Percentiles rank a stretch among this genome's conserved stretches.
These are phyloP conservation scores for Epinotia demarniana DNA, from an alignment of 2,888 invertebrate species.

Conservation along the genomic window DNA sequence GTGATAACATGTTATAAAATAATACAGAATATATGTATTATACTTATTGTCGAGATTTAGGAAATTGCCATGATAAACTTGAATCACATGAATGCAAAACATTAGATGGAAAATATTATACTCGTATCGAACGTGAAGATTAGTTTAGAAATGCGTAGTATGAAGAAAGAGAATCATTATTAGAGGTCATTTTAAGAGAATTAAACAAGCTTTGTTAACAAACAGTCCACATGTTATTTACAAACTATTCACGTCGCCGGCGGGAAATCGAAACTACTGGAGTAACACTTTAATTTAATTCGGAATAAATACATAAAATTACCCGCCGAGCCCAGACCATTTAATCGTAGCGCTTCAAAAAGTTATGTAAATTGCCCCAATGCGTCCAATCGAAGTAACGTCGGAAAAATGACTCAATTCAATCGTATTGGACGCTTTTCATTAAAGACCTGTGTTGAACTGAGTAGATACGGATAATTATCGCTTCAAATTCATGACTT, in stretches of 20 bases:
- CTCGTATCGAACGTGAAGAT: no score
- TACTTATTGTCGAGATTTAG: no score
- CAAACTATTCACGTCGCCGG: slow-evolving; percentile 1
- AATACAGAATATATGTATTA: no score
- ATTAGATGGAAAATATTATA: no score
- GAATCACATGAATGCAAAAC: no score
- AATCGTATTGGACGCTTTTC: neutral
- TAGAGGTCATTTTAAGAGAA: neutral
- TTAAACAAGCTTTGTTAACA: neutral
- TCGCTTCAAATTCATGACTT: no score
- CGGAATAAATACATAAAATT: slow-evolving; percentile 40
- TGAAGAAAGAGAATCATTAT: no score
- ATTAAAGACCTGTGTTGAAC: neutral
- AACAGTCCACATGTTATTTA: slow-evolving; percentile 2
- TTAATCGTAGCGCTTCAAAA: slow-evolving; percentile 31
- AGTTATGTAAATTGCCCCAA: slow-evolving; percentile 24
- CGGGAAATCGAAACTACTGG: slow-evolving; percentile 1
- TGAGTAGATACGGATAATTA: neutral
- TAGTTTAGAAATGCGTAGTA: no score
- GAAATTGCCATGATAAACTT: no score
- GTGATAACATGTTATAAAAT: no score
- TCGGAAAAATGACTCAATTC: neutral
- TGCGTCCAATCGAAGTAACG: slow-evolving; percentile 14
- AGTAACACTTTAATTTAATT: slow-evolving; percentile 31
- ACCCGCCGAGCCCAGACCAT: neutral